Base-by-base conservation (phyloP, 2,113 vertebrate genomes). In the Centropus bengalensis region DNA sequence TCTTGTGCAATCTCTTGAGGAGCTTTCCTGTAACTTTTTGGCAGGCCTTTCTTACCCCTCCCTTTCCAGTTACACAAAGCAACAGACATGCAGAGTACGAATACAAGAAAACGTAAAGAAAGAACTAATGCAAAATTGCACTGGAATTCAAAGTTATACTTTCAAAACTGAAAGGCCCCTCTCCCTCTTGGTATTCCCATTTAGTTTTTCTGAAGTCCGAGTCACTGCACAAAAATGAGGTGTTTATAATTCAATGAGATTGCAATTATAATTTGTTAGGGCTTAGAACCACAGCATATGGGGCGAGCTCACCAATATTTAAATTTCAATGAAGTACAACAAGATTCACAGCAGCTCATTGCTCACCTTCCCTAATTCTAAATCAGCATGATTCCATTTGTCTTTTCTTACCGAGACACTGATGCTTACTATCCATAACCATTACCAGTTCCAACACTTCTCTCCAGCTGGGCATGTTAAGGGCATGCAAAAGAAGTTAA, bases 391-490 rank as follows among this genome's bases (percentile, higher is more conserved):
- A 75, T 49, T 80, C 63, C 51, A 60, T 79, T 64, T 55, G 17
- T 78, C 60, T 85, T 94, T 93, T 73, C 76, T 68, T 78, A 92
- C 20, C 49, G 58, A 68, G 70, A 52, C 49, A 73, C 38, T 38
- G 73, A 40, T 20, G 4, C n/a, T 82, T 64, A 59, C 59, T 79
- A 82, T 38, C 84, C 63, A 45, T 38, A 95, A 84, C 49, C 32
- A 56, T 84, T 58, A 70, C 60, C 71, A 54, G 79, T 86, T 69
- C 44, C 66, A 76, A 7, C 66, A 33, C 62, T 80, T 63, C 21
- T 67, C 49, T 79, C 86, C 88, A 95, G 86, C 66, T 94, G 86
- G 56, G 62, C 69, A 30, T 64, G 64, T 78, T 58, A 52, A 89
- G 91, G 91, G 73, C 60, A 33, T 19, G 27, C 54, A 94, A 44